Conservation (phyloP, 2,113 vertebrate species). For the Myrmecophaga tridactyla region DNA sequence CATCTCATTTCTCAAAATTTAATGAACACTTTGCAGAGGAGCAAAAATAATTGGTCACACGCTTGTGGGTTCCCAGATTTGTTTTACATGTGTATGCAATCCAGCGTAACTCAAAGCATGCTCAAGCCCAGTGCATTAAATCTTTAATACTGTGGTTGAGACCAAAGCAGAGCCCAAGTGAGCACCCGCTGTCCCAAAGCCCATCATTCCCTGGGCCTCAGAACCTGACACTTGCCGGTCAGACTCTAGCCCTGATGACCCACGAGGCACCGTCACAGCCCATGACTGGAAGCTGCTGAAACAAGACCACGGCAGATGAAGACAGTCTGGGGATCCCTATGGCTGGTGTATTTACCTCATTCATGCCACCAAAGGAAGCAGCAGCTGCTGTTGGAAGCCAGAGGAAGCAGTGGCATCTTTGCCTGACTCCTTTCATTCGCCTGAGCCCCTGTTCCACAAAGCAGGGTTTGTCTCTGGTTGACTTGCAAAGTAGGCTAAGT, state of each 20-base stretch:
- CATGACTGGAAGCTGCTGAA: neutral
- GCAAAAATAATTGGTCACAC: conserved; percentile 73
- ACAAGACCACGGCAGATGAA: neutral
- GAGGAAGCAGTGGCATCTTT: neutral
- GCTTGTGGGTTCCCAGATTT: conserved; percentile 73
- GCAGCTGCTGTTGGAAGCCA: neutral
- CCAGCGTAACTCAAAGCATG: conserved; percentile 52
- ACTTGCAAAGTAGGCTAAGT: neutral
- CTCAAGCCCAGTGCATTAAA: neutral
- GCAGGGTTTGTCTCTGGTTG: neutral
- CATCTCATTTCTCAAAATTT: conserved; percentile 76
- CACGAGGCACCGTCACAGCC: neutral
- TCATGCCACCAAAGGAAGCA: neutral
- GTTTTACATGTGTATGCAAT: conserved; percentile 54
- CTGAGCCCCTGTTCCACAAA: too few species aligned
- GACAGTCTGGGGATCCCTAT: neutral
- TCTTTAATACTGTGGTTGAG: conserved; percentile 44
- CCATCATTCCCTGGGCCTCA: neutral
- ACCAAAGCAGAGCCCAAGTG: conserved; percentile 26
- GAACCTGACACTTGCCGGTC: neutral
- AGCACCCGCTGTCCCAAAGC: conserved; percentile 1
- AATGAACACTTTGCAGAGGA: conserved; percentile 78
- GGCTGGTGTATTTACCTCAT: neutral
- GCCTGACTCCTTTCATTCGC: neutral
- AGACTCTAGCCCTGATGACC: conserved; percentile 1